Conservation (phyloP, 2,113 vertebrate genomes). For the Grammomys surdaster region DNA sequence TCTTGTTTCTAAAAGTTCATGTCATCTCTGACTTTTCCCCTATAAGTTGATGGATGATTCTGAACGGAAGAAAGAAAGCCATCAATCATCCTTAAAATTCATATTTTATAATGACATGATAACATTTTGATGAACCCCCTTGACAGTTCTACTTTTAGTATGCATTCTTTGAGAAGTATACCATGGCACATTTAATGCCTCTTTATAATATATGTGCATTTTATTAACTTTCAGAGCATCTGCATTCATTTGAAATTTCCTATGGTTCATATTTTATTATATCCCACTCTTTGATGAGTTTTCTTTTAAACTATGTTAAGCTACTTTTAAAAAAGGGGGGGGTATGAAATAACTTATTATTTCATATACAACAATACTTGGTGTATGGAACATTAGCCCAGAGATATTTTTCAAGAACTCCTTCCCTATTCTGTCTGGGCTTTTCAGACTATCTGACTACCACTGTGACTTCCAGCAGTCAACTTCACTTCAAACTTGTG, state of each 20-base stretch:
- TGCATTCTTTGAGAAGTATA: conserved; percentile 36
- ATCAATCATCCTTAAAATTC: conserved; percentile 58
- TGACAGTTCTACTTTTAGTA: conserved; percentile 23
- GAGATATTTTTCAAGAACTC: not conserved
- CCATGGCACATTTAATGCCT: conserved; percentile 16
- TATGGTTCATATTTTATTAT: not conserved
- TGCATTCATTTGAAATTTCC: conserved; percentile 35
- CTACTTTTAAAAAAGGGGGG: not conserved
- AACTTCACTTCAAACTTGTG: not conserved
- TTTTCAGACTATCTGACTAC: not conserved
- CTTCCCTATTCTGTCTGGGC: not conserved
- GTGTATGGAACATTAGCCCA: not conserved
- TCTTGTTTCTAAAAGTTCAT: conserved; percentile 18
- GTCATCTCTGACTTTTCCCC: not conserved
- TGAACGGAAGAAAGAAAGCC: conserved; percentile 46
- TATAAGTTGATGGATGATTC: not conserved
- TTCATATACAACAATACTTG: not conserved
- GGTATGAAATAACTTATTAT: not conserved
- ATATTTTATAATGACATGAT: conserved; percentile 39
- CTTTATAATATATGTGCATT: conserved; percentile 55
- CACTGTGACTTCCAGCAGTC: not conserved
- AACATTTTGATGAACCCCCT: conserved; percentile 45
- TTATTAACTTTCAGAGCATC: conserved; percentile 19
- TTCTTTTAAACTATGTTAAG: not conserved
- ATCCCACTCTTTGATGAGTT: not conserved